Evolutionary conservation across 2,797 vertebrate species (phyloP).

Genomic region (Coluber constrictor): DNA sequence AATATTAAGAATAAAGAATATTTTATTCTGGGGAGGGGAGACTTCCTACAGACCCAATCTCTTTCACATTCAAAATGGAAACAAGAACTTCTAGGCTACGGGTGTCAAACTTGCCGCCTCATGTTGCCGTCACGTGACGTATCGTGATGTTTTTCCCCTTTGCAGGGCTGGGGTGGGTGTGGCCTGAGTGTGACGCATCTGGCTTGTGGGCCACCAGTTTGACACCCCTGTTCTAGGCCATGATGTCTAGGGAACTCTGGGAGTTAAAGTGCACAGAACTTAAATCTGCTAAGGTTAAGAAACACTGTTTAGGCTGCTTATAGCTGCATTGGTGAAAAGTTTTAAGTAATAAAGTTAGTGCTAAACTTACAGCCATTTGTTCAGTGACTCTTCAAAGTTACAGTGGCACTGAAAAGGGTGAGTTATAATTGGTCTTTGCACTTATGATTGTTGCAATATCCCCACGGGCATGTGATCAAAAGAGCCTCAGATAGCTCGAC

Average conservation of each 20-base stretch:
- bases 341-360: neutral
- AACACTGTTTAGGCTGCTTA: neutral
- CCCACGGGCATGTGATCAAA: neutral
- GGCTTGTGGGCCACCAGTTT: neutral
- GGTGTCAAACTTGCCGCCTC: neutral
- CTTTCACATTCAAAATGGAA: neutral
- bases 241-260: neutral
- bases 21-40: no score
- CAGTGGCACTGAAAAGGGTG: neutral
- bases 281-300: neutral
- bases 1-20: no score
- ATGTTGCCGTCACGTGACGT: no score
- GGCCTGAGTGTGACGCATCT: no score
- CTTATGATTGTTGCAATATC: neutral
- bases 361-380: neutral
- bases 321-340: neutral
- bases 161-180: no score
- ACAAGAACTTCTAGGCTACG: neutral
- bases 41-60: neutral
- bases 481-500: no score
- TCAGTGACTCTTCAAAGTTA: neutral
- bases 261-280: neutral
- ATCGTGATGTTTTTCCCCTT: no score
- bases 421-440: neutral
- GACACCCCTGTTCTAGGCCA: neutral